Evolutionary conservation across 2,113 vertebrate species (phyloP), one percentile per base, ranked within the genome.

Genomic region (Lichenostomus cassidix): DNA sequence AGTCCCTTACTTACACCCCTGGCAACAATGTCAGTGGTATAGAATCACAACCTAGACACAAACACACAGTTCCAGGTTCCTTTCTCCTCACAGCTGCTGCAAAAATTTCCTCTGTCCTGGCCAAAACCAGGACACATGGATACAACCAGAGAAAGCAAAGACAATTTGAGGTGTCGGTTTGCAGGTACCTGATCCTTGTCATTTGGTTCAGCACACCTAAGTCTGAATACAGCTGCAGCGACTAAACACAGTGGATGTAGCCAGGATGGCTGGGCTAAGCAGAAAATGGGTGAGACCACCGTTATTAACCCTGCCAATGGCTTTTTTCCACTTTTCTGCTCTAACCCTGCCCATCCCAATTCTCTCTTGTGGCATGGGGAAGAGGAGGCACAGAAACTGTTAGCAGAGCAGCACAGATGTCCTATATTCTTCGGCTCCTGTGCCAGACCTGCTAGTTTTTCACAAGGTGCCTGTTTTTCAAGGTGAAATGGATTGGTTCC

Each of bases 51-150:
- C 37, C 31, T 9, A 8, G 37, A 50, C 44, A 41, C 0, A 0
- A 25, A 7, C 44, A 52, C 46, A 8, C 31, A 27, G 18, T 8
- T 37, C 33, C 18, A 46, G 63, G 27, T 12, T 39, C 46, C 3
- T 3, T 6, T 5, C 46, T 46, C 12, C 22, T 23, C 63, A 52
- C 18, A 37, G 22, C 22, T 46, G 5, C 39, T 46, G 53, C 33
- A 53, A 53, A 23, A 19, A 46, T 28, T 27, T 42, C 5, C 39
- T 35, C 15, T 60, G 62, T 52, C 37, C 52, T 44, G 52, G 31
- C 25, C 0, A 0, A 50, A 86, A 8, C 22, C 53, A 23, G 33
- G 37, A 33, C 15, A 19, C 0, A 8, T 5, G 22, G 46, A 19
- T 42, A 58, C 39, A 87, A 68, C 20, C 27, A 70, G 47, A 67